Percentiles rank a stretch among this genome's conserved stretches.
phyloP scores from a whole-genome alignment of 1,140 invertebrate genomes.

The Leptinotarsa undecemlineata region DNA sequence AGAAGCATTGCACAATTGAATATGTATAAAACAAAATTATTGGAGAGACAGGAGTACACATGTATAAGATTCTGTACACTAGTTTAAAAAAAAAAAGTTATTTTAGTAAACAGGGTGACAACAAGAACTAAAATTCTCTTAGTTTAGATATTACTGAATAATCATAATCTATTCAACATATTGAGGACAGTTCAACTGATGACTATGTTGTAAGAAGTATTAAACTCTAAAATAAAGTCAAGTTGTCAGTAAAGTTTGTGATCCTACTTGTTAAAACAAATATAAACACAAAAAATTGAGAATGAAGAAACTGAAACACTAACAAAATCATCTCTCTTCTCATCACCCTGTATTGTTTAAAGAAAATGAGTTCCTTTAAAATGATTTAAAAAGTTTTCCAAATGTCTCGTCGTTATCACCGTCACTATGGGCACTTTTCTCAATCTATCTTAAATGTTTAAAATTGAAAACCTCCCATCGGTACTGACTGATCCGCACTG shows the following conservation, averaged over 20 bases:
- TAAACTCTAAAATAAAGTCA: not conserved
- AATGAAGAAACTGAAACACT: not conserved
- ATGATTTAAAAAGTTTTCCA: conserved; percentile 24
- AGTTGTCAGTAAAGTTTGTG: not conserved
- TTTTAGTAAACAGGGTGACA: conserved; percentile 18
- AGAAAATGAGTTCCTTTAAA: conserved; percentile 33
- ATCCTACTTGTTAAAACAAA: not conserved
- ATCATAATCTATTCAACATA: not conserved
- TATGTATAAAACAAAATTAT: conserved; percentile 10
- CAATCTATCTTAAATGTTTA: conserved; percentile 54
- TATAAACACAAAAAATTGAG: too few species aligned
- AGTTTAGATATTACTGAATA: not conserved
- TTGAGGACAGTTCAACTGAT: not conserved
- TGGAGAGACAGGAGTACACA: conserved; percentile 27
- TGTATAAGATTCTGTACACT: conserved; percentile 33
- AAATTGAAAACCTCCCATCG: conserved; percentile 80
- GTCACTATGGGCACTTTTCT: not conserved
- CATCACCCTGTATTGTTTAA: conserved; percentile 1
- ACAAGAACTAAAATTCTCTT: not conserved
- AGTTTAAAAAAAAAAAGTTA: conserved; percentile 8
- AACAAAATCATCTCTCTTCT: not conserved
- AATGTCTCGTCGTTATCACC: not conserved
- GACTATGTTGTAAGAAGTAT: not conserved
- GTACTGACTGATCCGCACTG: conserved; percentile 70
- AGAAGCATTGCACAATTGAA: conserved; percentile 1